A percentile compares a stretch with the other conserved stretches of the same genome.
Conservation (phyloP, 2,113 vertebrate genomes). For the Corythoichthys intestinalis region DNA sequence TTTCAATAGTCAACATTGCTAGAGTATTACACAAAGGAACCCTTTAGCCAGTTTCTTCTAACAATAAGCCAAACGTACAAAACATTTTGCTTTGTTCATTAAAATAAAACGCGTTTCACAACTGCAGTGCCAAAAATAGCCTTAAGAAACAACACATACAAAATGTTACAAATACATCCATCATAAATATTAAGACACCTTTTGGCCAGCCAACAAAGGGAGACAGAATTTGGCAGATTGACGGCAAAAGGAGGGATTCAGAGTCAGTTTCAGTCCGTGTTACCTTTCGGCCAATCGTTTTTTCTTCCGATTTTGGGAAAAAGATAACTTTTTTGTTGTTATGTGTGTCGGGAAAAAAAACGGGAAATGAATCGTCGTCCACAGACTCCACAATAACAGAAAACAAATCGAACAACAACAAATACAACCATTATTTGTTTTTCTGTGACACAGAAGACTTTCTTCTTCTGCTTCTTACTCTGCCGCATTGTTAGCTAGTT, state of each 20-base stretch:
- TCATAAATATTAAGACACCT: constrained; percentile 67
- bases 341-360: too few species aligned
- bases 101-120: constrained; percentile 42
- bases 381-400: too few species aligned
- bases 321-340: too few species aligned
- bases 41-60: constrained; percentile 17
- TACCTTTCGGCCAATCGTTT: too few species aligned
- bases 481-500: too few species aligned
- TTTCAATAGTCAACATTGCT: constrained; percentile 54
- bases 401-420: too few species aligned
- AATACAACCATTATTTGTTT: too few species aligned
- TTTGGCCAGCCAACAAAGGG: constrained; percentile 42
- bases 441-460: too few species aligned
- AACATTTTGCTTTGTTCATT: constrained; percentile 40
- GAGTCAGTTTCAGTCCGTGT: background rate
- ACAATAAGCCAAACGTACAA: constrained; percentile 12
- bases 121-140: constrained; percentile 39
- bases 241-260: constrained; percentile 33
- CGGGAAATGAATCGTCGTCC: too few species aligned
- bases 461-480: too few species aligned
- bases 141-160: constrained; percentile 46
- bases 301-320: too few species aligned
- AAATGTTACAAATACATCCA: constrained; percentile 63
- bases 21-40: constrained; percentile 46
- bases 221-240: constrained; percentile 43